These are phyloP conservation scores for Cylas formicarius DNA, from an alignment of 1,140 invertebrate genomes.

Conservation along the genomic window DNA sequence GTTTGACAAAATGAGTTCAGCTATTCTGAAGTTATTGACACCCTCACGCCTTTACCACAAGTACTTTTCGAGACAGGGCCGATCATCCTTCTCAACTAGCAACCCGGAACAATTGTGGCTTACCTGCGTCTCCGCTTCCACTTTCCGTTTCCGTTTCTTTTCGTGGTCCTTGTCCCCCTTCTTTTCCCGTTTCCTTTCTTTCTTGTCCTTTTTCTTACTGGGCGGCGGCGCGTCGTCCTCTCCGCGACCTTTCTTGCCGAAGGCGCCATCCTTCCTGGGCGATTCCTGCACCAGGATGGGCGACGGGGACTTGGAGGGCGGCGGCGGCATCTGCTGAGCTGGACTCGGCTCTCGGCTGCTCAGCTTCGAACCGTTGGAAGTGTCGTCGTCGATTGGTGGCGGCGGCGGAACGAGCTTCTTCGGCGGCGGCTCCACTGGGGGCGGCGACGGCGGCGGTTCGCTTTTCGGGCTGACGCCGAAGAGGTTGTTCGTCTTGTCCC, in stretches of 20 bases:
- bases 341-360: constrained; percentile 19
- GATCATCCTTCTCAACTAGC: too few relatives aligned
- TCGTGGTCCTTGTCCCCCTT: constrained; percentile 44
- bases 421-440: constrained; percentile 13
- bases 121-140: constrained; percentile 14
- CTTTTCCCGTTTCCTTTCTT: constrained; percentile 43
- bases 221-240: not conserved
- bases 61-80: too few relatives aligned
- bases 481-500: constrained; percentile 23
- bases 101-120: too few relatives aligned
- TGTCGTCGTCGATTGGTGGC: constrained; percentile 14
- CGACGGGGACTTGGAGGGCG: constrained; percentile 6
- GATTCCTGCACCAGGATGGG: constrained; percentile 8
- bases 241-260: constrained; percentile 1
- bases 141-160: constrained; percentile 38
- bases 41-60: too few relatives aligned
- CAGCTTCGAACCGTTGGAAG: constrained; percentile 22
- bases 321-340: constrained; percentile 3
- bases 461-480: constrained; percentile 27
- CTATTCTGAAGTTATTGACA: too few relatives aligned
- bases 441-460: constrained; percentile 14
- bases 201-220: constrained; percentile 22
- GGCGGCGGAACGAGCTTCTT: constrained; percentile 19
- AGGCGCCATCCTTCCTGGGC: constrained; percentile 32
- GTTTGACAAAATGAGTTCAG: too few relatives aligned